Evolutionary conservation across 2,797 vertebrate species (phyloP).

Genomic region (Cynodonichthys magdalenae): DNA sequence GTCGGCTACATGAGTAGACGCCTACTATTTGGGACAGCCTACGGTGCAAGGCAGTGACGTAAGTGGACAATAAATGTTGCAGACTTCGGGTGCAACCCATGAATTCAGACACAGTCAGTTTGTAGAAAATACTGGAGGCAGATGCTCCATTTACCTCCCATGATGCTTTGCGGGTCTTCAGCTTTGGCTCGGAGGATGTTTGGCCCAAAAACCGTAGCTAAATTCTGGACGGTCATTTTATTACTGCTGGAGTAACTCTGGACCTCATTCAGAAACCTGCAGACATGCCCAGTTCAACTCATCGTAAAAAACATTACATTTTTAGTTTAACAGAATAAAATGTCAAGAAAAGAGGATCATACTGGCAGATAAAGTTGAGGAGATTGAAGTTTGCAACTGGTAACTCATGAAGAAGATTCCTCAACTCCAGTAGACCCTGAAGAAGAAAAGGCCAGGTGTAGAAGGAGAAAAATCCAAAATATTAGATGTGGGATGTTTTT

Average conservation of each 20-base stretch:
- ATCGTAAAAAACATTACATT: too few species aligned
- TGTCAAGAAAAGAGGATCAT: slow-evolving; percentile 15
- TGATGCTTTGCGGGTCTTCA: slow-evolving; percentile 82
- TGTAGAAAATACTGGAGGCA: background rate
- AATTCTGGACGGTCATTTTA: slow-evolving; percentile 82
- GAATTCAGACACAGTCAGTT: too few species aligned
- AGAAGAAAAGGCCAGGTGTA: background rate
- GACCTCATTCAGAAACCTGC: slow-evolving; percentile 83
- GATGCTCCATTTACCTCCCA: slow-evolving; percentile 71
- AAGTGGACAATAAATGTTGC: too few species aligned
- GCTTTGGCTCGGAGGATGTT: slow-evolving; percentile 84
- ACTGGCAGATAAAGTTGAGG: slow-evolving; percentile 84
- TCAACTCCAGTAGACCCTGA: slow-evolving; percentile 77
- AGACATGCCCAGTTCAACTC: slow-evolving; percentile 2
- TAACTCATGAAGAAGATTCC: slow-evolving; percentile 77
- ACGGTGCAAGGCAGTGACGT: too few species aligned
- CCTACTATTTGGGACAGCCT: too few species aligned
- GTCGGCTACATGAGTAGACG: too few species aligned
- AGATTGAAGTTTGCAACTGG: slow-evolving; percentile 84
- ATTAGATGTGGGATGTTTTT: too few species aligned
- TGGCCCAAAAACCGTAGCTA: slow-evolving; percentile 85
- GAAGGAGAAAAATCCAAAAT: too few species aligned
- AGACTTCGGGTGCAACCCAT: too few species aligned
- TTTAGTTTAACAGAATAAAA: slow-evolving; percentile 2
- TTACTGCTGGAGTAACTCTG: slow-evolving; percentile 80